phyloP scores from a whole-genome alignment of 2,888 invertebrate genomes.

The Resseliella maxima region DNA sequence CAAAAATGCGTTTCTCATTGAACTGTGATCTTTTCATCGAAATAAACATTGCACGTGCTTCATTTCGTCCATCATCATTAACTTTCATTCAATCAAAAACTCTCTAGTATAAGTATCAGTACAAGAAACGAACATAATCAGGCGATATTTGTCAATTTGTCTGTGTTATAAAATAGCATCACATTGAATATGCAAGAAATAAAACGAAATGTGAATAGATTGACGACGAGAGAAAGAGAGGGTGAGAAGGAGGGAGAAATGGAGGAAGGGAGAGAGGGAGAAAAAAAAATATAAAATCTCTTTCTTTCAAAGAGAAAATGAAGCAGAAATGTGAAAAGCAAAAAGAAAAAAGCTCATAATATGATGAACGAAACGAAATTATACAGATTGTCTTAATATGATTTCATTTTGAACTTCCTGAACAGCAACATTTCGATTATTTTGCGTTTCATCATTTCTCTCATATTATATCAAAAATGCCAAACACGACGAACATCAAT shows the following conservation, averaged over 20 bases:
- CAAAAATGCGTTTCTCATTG: too few relatives aligned
- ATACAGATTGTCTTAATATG: conserved; percentile 52
- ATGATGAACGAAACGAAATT: background rate
- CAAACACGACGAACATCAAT: background rate
- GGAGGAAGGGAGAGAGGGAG: too few relatives aligned
- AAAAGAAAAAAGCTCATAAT: background rate
- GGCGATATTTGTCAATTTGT: background rate
- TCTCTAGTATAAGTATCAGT: background rate
- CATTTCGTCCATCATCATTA: background rate
- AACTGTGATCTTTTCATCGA: background rate
- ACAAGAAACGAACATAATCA: background rate
- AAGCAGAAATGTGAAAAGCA: background rate
- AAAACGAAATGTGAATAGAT: background rate
- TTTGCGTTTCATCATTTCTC: conserved; percentile 28
- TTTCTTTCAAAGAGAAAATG: too few relatives aligned
- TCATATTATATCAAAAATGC: background rate
- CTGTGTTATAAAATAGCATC: background rate
- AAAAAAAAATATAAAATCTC: too few relatives aligned
- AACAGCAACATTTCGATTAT: conserved; percentile 30
- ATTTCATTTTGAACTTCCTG: background rate
- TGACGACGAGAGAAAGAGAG: too few relatives aligned
- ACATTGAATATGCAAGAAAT: background rate
- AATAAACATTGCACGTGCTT: background rate
- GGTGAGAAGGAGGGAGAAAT: too few relatives aligned
- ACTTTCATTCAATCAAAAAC: conserved; percentile 3